These are phyloP conservation scores for Ryuthela nishihirai DNA, from an alignment of 2,888 invertebrate genomes.

Conservation along the genomic window DNA sequence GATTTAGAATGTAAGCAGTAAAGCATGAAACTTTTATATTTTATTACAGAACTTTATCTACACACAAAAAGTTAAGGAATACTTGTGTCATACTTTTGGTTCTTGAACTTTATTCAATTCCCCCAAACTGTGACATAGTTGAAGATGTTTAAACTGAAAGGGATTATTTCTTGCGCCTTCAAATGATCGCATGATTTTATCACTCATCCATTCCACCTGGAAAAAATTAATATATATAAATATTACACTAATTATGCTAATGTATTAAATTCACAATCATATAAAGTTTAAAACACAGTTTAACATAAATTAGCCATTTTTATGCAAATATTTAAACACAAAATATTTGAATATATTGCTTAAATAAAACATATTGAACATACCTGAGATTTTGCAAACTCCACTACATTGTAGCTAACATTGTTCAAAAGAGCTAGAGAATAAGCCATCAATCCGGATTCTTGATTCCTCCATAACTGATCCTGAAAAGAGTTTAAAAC, in stretches of 20 bases:
- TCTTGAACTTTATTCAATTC: constrained; percentile 81
- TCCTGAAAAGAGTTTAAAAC: too few relatives aligned
- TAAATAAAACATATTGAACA: background rate
- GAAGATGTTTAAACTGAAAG: constrained; percentile 89
- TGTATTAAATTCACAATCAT: background rate
- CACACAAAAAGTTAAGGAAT: too few relatives aligned
- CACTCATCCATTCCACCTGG: constrained; percentile 99
- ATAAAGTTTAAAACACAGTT: background rate
- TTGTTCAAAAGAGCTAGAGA: constrained; percentile 90
- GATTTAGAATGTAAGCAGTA: too few relatives aligned
- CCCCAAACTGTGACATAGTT: constrained; percentile 84
- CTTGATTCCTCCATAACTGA: constrained; percentile 89
- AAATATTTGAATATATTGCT: constrained; percentile 16
- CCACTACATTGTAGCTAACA: constrained; percentile 96
- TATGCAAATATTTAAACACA: constrained; percentile 2
- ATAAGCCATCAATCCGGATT: constrained; percentile 91
- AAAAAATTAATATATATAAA: constrained; percentile 26
- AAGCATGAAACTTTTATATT: too few relatives aligned
- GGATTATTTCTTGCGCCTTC: constrained; percentile 64
- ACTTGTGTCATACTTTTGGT: constrained; percentile 70
- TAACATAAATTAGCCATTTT: background rate
- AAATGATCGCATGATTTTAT: constrained; percentile 78
- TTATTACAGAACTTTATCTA: too few relatives aligned
- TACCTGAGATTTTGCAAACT: constrained; percentile 94
- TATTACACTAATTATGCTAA: background rate